These are phyloP conservation scores for Pocillopora grandis DNA, from an alignment of 92 coral and sea anemone species.

Conservation along the genomic window DNA sequence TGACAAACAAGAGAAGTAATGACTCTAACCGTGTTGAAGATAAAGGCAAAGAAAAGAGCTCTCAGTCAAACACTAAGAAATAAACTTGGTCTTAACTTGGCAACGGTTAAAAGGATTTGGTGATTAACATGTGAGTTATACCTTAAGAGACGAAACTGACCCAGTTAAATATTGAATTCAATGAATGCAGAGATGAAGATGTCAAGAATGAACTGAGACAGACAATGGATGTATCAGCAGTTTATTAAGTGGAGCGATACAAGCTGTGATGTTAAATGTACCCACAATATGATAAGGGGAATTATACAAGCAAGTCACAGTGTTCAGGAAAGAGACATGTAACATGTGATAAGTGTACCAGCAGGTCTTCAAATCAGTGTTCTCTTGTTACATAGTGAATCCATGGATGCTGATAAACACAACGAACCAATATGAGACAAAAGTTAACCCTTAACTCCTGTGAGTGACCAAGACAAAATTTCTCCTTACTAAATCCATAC, in stretches of 20 bases:
- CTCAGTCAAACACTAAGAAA: neutral
- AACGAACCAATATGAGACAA: neutral
- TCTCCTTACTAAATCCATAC: too few relatives aligned
- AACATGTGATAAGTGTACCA: slow-evolving; percentile 40
- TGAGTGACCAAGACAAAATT: too few relatives aligned
- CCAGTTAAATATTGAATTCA: neutral
- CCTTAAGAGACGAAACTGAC: neutral
- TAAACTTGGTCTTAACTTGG: neutral
- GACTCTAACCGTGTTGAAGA: neutral
- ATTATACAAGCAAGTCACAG: slow-evolving; percentile 11
- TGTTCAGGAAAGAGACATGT: slow-evolving; percentile 19
- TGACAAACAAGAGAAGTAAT: neutral
- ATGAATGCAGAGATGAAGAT: slow-evolving; percentile 28
- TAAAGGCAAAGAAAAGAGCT: neutral
- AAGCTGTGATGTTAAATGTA: slow-evolving; percentile 40
- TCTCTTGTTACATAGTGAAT: slow-evolving; percentile 1
- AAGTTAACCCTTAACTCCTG: too few relatives aligned
- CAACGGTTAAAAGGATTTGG: neutral
- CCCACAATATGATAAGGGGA: slow-evolving; percentile 17
- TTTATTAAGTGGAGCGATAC: slow-evolving; percentile 67
- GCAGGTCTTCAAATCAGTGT: slow-evolving; percentile 38
- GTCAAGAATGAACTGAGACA: slow-evolving; percentile 55
- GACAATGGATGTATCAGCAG: slow-evolving; percentile 64
- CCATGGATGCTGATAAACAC: slow-evolving; percentile 25
- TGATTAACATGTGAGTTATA: neutral